phyloP scores from a whole-genome alignment of 2,113 vertebrate genomes.

The Epinephelus cyanopodus region DNA sequence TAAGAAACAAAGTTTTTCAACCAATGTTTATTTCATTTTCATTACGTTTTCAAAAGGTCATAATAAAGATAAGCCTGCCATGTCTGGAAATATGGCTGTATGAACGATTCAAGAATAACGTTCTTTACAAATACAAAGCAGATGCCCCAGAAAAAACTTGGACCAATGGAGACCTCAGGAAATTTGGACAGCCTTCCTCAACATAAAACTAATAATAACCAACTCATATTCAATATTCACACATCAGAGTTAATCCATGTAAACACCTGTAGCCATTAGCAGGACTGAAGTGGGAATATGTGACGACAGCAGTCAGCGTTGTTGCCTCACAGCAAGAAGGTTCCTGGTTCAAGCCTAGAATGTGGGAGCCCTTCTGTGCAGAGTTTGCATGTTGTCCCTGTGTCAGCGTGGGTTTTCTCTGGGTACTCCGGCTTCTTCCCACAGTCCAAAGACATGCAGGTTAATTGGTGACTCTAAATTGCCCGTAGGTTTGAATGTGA shows the following conservation, averaged over 20 bases:
- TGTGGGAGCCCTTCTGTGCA: too few species aligned
- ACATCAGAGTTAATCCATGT: slow-evolving; percentile 2
- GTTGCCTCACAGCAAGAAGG: too few species aligned
- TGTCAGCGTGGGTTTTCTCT: too few species aligned
- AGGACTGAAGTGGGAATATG: not conserved
- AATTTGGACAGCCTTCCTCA: not conserved
- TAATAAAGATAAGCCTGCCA: slow-evolving; percentile 37
- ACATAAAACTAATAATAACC: slow-evolving; percentile 9
- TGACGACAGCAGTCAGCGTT: too few species aligned
- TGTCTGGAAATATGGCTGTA: slow-evolving; percentile 26
- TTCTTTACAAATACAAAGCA: slow-evolving; percentile 2
- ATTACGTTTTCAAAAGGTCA: slow-evolving; percentile 49
- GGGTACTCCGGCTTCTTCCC: too few species aligned
- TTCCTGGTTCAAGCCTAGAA: too few species aligned
- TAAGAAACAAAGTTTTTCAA: slow-evolving; percentile 38
- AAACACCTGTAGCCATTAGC: not conserved
- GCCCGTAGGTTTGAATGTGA: too few species aligned
- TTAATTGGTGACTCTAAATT: too few species aligned
- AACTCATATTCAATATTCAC: slow-evolving; percentile 28
- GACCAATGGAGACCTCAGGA: not conserved
- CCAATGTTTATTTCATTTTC: slow-evolving; percentile 61
- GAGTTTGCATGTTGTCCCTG: too few species aligned
- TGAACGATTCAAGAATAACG: slow-evolving; percentile 7
- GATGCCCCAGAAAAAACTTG: not conserved
- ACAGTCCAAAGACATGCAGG: too few species aligned